Evolutionary conservation across 2,113 vertebrate species (phyloP), one percentile per base, ranked within the genome.

Genomic region (Perca fluviatilis): DNA sequence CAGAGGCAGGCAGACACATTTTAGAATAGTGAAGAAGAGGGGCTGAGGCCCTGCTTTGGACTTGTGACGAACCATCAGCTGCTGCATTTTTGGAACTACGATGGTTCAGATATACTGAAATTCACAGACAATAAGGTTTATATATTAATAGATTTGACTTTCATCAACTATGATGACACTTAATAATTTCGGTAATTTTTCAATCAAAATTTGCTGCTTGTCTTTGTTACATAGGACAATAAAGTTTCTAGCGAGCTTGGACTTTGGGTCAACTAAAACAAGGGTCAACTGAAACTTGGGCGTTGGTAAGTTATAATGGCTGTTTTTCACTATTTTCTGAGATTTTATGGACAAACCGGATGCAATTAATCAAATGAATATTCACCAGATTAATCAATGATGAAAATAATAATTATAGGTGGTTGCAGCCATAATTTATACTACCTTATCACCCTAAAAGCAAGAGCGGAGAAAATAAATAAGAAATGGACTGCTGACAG

Each of bases 41-140:
- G 0, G 16, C 8, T n/a, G 12, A 57, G 11, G 14, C 7, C 14
- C 25, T 21, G 36, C 1, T 7, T 1, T 18, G 4, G 51, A 11
- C 12, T 58, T 49, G 74, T 46, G 51, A 57, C 0, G 10, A 79
- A 16, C 46, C 33, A 27, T 21, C 58, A 70, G 57, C 84, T 73
- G 43, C 25, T 76, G 15, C 40, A 63, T 54, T 16, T 43, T 18
- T 58, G 10, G 5, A 57, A 25, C 43, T 30, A 15, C 0, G 8
- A 51, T 13, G 33, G 23, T 13, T 46, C 11, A 62, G 13, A 36
- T 18, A 14, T 10, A 33, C 14, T 46, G 11, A 13, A 23, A 56
- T 67, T 80, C 6, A 74, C 7, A 70, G n/a, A 71, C 6, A 49
- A 46, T n/a, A 13, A 15, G 11, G 5, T 51, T 23, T 1, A 53